Conservation (phyloP, 1,140 invertebrate species). For the Contarinia nasturtii region DNA sequence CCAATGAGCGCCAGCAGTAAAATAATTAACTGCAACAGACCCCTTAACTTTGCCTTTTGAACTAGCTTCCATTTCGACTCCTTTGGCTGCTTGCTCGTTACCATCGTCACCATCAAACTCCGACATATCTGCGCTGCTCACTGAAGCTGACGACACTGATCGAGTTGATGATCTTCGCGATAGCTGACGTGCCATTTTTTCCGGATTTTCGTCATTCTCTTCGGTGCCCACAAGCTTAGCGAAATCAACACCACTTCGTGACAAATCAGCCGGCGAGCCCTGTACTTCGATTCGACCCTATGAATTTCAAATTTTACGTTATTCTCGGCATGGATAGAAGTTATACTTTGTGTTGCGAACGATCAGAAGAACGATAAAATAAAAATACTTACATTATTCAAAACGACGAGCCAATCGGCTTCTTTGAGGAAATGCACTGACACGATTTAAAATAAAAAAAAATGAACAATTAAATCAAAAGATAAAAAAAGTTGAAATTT, state of each 20-base stretch:
- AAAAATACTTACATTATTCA: slow-evolving; percentile 31
- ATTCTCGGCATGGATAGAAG: background rate
- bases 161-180: background rate
- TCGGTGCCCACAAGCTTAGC: slow-evolving; percentile 11
- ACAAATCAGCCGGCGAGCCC: slow-evolving; percentile 38
- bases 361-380: too few relatives aligned
- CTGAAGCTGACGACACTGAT: background rate
- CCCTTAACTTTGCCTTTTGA: slow-evolving; percentile 11
- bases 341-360: too few relatives aligned
- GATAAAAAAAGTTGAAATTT: too few relatives aligned
- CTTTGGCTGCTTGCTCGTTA: background rate
- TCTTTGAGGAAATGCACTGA: slow-evolving; percentile 51
- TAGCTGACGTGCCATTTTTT: background rate
- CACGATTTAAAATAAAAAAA: too few relatives aligned
- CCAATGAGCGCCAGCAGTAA: slow-evolving; percentile 14
- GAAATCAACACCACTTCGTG: slow-evolving; percentile 37
- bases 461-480: too few relatives aligned
- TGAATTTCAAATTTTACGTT: background rate
- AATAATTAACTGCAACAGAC: slow-evolving; percentile 6
- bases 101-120: background rate
- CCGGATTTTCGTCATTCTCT: slow-evolving; percentile 11
- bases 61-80: background rate
- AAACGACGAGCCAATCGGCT: slow-evolving; percentile 40
- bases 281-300: slow-evolving; percentile 26
- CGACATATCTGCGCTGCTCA: background rate